phyloP scores from a whole-genome alignment of 1,140 invertebrate species.

The Drosophila simulans region DNA sequence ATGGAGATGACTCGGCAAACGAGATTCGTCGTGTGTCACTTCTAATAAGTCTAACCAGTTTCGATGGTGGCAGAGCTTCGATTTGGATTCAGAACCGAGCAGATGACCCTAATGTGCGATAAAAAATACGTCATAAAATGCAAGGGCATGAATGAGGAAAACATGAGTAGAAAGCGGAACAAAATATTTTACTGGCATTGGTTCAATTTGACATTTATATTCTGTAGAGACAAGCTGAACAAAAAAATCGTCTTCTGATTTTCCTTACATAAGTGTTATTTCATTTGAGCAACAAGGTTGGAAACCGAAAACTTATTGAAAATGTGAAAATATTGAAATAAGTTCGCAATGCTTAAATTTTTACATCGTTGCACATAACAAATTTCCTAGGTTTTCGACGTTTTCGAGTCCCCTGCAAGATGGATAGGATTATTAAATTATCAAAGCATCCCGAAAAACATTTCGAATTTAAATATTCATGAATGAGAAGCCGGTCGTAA shows the following conservation, averaged over 20 bases:
- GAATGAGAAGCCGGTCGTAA: slow-evolving; percentile 37
- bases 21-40: slow-evolving; percentile 14
- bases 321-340: no score
- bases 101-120: slow-evolving; percentile 49
- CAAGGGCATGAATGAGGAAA: not conserved
- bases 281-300: no score
- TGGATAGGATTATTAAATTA: slow-evolving; percentile 30
- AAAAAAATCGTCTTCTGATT: not conserved
- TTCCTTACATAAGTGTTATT: no score
- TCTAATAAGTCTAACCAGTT: slow-evolving; percentile 19
- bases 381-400: not conserved
- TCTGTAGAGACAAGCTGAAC: no score
- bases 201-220: not conserved
- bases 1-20: slow-evolving; percentile 36
- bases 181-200: not conserved
- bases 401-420: not conserved
- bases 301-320: no score
- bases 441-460: slow-evolving; percentile 21
- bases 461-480: slow-evolving; percentile 64
- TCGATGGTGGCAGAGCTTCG: not conserved
- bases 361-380: not conserved
- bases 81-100: slow-evolving; percentile 12
- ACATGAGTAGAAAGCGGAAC: slow-evolving; percentile 2
- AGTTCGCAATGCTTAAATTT: no score
- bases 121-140: slow-evolving; percentile 33